Conservation (phyloP, 2,113 vertebrate genomes). For the Sardina pilchardus region DNA sequence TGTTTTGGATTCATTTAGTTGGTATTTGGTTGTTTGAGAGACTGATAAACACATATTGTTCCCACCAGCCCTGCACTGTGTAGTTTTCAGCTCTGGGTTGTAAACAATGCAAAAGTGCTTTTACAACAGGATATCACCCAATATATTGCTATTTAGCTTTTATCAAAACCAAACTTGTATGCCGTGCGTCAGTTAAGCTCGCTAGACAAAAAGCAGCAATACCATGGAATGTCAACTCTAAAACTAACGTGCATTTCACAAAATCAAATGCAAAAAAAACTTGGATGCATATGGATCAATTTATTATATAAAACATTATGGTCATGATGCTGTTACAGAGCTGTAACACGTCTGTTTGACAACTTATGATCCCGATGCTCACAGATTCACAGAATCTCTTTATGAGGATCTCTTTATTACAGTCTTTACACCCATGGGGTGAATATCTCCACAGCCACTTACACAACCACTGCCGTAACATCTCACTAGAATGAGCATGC, state of each 20-base stretch:
- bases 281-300: slow-evolving; percentile 40
- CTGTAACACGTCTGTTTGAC: neutral
- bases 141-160: neutral
- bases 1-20: neutral
- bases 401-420: slow-evolving; percentile 77
- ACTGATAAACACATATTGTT: neutral
- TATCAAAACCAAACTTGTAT: neutral
- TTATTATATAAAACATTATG: slow-evolving; percentile 10
- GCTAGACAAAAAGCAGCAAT: neutral
- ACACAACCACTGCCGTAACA: neutral
- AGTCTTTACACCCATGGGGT: slow-evolving; percentile 76
- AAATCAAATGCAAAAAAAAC: slow-evolving; percentile 54
- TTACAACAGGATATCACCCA: neutral
- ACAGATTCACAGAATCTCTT: slow-evolving; percentile 69
- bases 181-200: neutral
- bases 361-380: slow-evolving; percentile 42
- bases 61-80: neutral
- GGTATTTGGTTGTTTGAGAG: neutral
- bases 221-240: neutral
- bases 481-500: neutral
- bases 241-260: slow-evolving; percentile 29
- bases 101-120: neutral
- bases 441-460: slow-evolving; percentile 38
- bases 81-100: neutral
- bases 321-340: neutral